These are phyloP conservation scores for Pristionchus maxplancki DNA, from an alignment of 2,888 invertebrate genomes.

Conservation along the genomic window DNA sequence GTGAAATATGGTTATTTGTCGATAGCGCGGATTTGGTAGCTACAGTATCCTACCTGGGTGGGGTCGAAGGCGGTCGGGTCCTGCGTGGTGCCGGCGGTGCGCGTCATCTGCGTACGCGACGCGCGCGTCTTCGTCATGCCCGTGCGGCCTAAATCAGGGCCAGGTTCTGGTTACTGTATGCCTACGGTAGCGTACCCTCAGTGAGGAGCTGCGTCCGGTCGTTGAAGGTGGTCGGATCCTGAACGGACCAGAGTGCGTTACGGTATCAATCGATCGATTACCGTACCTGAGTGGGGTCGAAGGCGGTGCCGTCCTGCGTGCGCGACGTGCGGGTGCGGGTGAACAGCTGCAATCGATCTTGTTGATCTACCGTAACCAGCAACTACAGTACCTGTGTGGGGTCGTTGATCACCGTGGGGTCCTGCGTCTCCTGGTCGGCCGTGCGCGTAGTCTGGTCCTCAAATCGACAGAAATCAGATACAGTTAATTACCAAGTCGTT, in stretches of 20 bases:
- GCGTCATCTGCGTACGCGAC: slow-evolving; percentile 14
- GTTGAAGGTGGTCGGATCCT: neutral
- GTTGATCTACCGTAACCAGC: neutral
- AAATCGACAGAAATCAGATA: no score
- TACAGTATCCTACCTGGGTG: neutral
- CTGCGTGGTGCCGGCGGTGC: slow-evolving; percentile 13
- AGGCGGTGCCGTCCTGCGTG: neutral
- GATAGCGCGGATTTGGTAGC: no score
- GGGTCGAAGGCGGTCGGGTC: slow-evolving; percentile 23
- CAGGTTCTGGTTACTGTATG: no score
- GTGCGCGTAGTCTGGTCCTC: slow-evolving; percentile 26
- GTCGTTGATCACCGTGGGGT: neutral
- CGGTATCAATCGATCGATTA: neutral
- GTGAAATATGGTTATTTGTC: neutral
- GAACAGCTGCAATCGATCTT: neutral
- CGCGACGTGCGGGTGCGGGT: slow-evolving; percentile 8
- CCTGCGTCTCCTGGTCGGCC: slow-evolving; percentile 41
- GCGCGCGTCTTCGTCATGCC: slow-evolving; percentile 26
- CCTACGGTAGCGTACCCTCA: neutral
- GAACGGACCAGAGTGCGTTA: neutral
- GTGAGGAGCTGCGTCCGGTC: slow-evolving; percentile 5
- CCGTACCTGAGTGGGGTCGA: slow-evolving; percentile 5
- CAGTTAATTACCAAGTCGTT: no score
- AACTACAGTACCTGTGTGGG: neutral
- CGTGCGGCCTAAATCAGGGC: neutral